Percentiles rank a stretch among this genome's conserved stretches.
Evolutionary conservation across 2,797 vertebrate genomes (phyloP).

Genomic region (Anabacerthia variegaticeps): DNA sequence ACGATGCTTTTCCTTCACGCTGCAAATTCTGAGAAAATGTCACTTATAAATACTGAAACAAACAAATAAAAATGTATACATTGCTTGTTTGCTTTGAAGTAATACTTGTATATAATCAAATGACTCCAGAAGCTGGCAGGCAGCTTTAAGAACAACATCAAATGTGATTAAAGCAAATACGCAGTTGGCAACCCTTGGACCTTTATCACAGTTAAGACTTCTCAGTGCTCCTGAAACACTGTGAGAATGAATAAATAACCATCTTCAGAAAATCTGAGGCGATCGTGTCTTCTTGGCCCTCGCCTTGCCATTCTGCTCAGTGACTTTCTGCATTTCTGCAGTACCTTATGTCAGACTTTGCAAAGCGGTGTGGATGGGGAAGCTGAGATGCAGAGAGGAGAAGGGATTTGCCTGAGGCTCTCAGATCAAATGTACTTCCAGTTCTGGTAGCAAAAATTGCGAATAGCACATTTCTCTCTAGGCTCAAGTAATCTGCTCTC

Average conservation of each 20-base stretch:
- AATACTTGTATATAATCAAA: slow-evolving; percentile 49
- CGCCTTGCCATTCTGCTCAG: neutral
- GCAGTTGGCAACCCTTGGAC: slow-evolving; percentile 9
- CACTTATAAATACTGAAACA: slow-evolving; percentile 44
- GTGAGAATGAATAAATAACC: slow-evolving; percentile 19
- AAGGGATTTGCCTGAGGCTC: slow-evolving; percentile 46
- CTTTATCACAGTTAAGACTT: slow-evolving; percentile 23
- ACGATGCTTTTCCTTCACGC: neutral
- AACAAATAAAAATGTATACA: slow-evolving; percentile 55
- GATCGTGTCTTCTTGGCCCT: neutral
- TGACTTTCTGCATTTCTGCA: neutral
- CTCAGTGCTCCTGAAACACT: neutral
- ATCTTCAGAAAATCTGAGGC: neutral
- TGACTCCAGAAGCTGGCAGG: slow-evolving; percentile 52
- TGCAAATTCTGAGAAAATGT: slow-evolving; percentile 33
- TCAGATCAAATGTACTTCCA: slow-evolving; percentile 8
- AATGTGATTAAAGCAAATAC: slow-evolving; percentile 52
- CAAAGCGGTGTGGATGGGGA: neutral
- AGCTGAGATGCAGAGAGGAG: slow-evolving; percentile 13
- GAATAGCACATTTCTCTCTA: neutral
- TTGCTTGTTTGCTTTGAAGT: slow-evolving; percentile 60
- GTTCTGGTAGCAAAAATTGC: neutral
- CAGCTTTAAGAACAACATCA: slow-evolving; percentile 46
- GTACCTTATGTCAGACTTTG: neutral
- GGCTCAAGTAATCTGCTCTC: neutral